These are phyloP conservation scores for Eupithecia subumbrata DNA, from an alignment of 2,888 invertebrate genomes.

Conservation along the genomic window DNA sequence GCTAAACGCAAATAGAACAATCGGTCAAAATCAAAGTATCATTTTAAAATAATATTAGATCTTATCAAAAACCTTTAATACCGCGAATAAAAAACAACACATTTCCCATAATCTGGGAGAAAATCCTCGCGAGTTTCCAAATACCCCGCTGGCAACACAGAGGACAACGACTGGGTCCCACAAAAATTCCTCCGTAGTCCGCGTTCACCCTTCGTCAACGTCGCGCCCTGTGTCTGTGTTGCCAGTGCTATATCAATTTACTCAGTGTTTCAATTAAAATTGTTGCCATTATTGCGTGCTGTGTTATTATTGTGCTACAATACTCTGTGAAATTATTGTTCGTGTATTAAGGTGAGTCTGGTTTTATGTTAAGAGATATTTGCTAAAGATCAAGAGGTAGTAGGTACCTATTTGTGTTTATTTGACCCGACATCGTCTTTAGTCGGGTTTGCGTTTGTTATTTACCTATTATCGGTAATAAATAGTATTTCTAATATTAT, in stretches of 20 bases:
- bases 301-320: conserved; percentile 6
- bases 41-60: neutral
- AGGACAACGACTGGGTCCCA: conserved; percentile 47
- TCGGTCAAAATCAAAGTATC: neutral
- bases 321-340: conserved; percentile 11
- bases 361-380: neutral
- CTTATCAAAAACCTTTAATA: neutral
- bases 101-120: conserved; percentile 9
- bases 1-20: too few species aligned
- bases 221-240: conserved; percentile 14
- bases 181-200: conserved; percentile 47
- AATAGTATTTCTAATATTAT: neutral
- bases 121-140: conserved; percentile 9
- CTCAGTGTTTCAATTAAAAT: conserved; percentile 25
- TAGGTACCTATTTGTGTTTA: neutral
- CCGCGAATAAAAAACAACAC: neutral
- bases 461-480: neutral
- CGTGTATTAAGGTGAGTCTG: conserved; percentile 21
- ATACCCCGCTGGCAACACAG: conserved; percentile 32
- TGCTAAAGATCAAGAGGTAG: neutral
- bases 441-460: neutral
- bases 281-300: conserved; percentile 17
- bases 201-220: conserved; percentile 40
- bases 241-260: conserved; percentile 14
- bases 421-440: neutral